Conservation (phyloP, 2,888 invertebrate species). For the Minunthozetes semirufus region DNA sequence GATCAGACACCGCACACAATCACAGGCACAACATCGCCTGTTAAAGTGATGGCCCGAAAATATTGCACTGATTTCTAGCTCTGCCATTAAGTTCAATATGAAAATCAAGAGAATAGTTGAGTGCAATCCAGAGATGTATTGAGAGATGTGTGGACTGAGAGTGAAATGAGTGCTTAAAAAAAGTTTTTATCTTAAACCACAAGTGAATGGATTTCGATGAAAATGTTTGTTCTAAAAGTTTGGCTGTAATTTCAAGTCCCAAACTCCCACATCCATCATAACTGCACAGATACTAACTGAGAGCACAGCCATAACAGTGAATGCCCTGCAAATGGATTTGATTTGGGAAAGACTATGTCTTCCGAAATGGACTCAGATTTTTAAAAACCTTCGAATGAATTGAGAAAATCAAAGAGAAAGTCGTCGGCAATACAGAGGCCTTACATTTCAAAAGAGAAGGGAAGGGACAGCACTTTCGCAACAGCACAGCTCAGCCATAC, state of each 20-base stretch:
- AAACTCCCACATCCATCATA: constrained; percentile 32
- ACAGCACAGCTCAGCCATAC: neutral
- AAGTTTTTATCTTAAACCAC: constrained; percentile 14
- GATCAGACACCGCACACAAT: neutral
- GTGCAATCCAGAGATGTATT: too few relatives aligned
- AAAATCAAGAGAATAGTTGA: neutral
- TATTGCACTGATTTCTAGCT: neutral
- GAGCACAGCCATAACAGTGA: neutral
- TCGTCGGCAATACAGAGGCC: neutral
- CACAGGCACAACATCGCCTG: neutral
- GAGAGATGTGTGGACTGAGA: neutral
- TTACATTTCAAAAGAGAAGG: neutral
- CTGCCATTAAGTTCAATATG: neutral
- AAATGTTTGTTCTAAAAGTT: constrained; percentile 22
- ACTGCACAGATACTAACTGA: neutral
- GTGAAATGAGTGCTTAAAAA: constrained; percentile 15
- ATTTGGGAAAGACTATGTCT: neutral
- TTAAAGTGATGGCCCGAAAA: neutral
- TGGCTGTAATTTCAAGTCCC: constrained; percentile 28
- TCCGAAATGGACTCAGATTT: constrained; percentile 14
- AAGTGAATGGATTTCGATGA: constrained; percentile 7
- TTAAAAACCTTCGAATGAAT: neutral
- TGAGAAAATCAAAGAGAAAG: neutral
- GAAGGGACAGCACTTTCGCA: neutral
- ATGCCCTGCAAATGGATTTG: neutral